These are phyloP conservation scores for Calameuta pallipes DNA, from an alignment of 2,888 invertebrate species.

Conservation along the genomic window DNA sequence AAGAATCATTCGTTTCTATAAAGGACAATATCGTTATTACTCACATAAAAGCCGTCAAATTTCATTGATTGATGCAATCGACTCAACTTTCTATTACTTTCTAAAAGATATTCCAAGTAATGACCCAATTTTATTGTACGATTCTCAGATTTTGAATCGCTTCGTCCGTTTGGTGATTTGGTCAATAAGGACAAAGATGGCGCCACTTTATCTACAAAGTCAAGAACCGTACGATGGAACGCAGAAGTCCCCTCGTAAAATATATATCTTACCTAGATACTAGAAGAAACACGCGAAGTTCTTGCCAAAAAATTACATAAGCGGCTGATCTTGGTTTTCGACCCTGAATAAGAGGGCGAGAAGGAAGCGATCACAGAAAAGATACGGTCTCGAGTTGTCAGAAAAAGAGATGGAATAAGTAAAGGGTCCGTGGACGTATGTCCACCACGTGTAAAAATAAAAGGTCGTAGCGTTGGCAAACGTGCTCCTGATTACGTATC, in stretches of 20 bases:
- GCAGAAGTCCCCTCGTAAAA: neutral
- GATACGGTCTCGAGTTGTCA: neutral
- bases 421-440: neutral
- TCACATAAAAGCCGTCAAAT: neutral
- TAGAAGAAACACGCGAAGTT: neutral
- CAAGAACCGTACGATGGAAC: neutral
- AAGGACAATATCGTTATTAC: neutral
- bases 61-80: neutral
- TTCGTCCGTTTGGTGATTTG: neutral
- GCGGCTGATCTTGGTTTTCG: constrained; percentile 31
- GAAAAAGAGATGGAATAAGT: neutral
- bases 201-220: neutral
- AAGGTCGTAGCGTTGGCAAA: neutral
- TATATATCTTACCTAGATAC: neutral
- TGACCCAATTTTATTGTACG: neutral
- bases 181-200: neutral
- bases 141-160: neutral
- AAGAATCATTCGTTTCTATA: neutral
- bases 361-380: neutral
- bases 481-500: constrained; percentile 7
- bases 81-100: neutral
- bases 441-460: neutral
- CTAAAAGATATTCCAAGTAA: neutral
- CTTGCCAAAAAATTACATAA: neutral
- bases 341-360: constrained; percentile 20